Evolutionary conservation across 1,140 invertebrate species (phyloP).

Genomic region (Antheraea mylitta): DNA sequence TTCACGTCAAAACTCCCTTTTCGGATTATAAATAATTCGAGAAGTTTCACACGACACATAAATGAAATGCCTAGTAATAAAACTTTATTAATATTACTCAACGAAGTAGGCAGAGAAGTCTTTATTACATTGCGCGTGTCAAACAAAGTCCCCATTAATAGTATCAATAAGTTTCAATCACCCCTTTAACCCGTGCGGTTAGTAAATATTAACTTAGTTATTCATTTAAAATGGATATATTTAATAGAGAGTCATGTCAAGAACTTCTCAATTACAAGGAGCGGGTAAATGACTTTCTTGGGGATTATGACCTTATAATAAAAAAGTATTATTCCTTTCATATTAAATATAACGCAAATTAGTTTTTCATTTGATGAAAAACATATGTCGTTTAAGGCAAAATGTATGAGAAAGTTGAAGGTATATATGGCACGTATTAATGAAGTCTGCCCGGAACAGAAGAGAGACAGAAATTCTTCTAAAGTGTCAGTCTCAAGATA

Average conservation of each 20-base stretch:
- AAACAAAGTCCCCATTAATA: background rate
- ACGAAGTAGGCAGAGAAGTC: background rate
- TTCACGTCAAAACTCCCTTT: background rate
- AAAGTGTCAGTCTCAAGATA: too few species aligned
- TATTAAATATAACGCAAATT: too few species aligned
- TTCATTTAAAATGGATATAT: slow-evolving; percentile 1
- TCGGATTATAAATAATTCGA: slow-evolving; percentile 10
- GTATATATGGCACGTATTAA: too few species aligned
- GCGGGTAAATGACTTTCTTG: too few species aligned
- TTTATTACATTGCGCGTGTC: background rate
- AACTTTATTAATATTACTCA: slow-evolving; percentile 32
- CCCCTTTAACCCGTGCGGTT: slow-evolving; percentile 5
- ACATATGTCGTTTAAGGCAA: too few species aligned
- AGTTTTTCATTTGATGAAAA: too few species aligned
- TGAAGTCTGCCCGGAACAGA: too few species aligned
- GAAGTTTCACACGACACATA: slow-evolving; percentile 8
- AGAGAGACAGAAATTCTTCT: too few species aligned
- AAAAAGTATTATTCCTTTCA: too few species aligned
- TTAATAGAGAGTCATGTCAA: background rate
- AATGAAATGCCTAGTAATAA: slow-evolving; percentile 24
- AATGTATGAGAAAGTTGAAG: too few species aligned
- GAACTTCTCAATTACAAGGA: background rate
- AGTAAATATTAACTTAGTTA: slow-evolving; percentile 13
- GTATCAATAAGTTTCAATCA: slow-evolving; percentile 10
- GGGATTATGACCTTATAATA: too few species aligned